Conservation (phyloP, 2,888 invertebrate species). For the Dioctria linearis region DNA sequence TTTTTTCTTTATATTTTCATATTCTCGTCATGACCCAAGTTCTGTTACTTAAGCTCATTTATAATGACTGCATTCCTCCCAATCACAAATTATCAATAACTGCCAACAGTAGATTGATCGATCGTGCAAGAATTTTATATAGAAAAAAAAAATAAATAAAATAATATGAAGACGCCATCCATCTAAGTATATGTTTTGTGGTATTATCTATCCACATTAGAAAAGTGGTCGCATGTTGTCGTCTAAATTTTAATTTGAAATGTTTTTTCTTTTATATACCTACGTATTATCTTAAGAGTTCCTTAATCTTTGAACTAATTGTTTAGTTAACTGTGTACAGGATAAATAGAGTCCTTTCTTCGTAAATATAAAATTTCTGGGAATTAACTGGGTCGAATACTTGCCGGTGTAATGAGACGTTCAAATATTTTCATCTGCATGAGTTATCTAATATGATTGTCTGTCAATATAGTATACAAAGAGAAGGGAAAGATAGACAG, state of each 20-base stretch:
- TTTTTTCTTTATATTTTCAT: not conserved
- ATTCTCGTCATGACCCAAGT: conserved; percentile 10
- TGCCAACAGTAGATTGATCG: conserved; percentile 24
- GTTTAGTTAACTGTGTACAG: conserved; percentile 29
- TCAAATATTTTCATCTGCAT: conserved; percentile 44
- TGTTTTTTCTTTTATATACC: conserved; percentile 1
- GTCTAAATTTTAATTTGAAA: not conserved
- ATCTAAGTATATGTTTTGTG: not conserved
- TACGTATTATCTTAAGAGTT: conserved; percentile 9
- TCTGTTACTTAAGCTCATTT: conserved; percentile 25
- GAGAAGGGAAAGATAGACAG: conserved; percentile 18
- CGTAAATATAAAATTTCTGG: conserved; percentile 25
- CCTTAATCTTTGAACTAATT: conserved; percentile 42
- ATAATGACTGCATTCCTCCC: conserved; percentile 11
- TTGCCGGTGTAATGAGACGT: conserved; percentile 43
- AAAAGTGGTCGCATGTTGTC: not conserved
- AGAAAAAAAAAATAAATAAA: too few species aligned
- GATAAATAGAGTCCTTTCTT: conserved; percentile 16
- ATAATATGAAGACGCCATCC: not conserved
- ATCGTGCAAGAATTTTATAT: conserved; percentile 23
- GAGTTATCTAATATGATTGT: conserved; percentile 36
- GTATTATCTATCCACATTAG: not conserved
- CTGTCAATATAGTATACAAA: too few species aligned
- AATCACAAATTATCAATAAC: conserved; percentile 38
- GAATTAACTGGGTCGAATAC: conserved; percentile 30